A percentile compares a stretch with the other conserved stretches of the same genome.
Evolutionary conservation across 2,888 invertebrate genomes (phyloP).

Genomic region (Coleophora flavipennella): DNA sequence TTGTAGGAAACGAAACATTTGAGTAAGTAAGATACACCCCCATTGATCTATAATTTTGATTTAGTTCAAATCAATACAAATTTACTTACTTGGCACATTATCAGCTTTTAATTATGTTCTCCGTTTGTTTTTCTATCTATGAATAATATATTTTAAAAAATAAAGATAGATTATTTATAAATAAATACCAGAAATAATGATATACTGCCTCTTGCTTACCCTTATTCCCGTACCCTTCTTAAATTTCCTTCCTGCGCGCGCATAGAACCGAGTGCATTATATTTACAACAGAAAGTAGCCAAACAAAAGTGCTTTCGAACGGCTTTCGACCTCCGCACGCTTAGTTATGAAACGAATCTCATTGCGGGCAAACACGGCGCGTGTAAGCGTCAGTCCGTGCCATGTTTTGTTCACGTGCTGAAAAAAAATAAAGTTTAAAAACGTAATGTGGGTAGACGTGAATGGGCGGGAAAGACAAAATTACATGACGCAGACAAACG

Average conservation of each 20-base stretch:
- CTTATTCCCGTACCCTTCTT: background rate
- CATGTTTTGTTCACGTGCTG: constrained; percentile 31
- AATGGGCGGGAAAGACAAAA: constrained; percentile 72
- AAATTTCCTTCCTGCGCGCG: constrained; percentile 22
- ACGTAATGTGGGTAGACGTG: constrained; percentile 75
- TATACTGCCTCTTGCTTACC: too few relatives aligned
- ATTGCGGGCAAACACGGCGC: constrained; percentile 36
- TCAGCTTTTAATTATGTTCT: too few relatives aligned
- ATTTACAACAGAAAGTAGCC: constrained; percentile 18
- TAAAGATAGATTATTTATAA: too few relatives aligned
- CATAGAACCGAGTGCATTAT: constrained; percentile 27
- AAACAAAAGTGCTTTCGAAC: too few relatives aligned
- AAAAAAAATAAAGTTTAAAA: constrained; percentile 23
- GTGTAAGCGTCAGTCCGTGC: constrained; percentile 18
- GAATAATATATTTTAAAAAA: too few relatives aligned
- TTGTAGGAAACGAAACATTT: too few relatives aligned
- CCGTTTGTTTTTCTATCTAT: too few relatives aligned
- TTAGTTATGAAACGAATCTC: constrained; percentile 47
- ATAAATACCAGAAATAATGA: too few relatives aligned
- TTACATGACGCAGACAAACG: constrained; percentile 73
- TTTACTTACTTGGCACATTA: too few relatives aligned
- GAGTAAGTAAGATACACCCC: too few relatives aligned
- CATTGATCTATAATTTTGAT: too few relatives aligned
- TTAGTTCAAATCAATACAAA: too few relatives aligned
- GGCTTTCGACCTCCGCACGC: constrained; percentile 35